Evolutionary conservation across 2,113 vertebrate genomes (phyloP), one percentile per base, ranked within the genome.

Genomic region (Lophotis ruficrista): DNA sequence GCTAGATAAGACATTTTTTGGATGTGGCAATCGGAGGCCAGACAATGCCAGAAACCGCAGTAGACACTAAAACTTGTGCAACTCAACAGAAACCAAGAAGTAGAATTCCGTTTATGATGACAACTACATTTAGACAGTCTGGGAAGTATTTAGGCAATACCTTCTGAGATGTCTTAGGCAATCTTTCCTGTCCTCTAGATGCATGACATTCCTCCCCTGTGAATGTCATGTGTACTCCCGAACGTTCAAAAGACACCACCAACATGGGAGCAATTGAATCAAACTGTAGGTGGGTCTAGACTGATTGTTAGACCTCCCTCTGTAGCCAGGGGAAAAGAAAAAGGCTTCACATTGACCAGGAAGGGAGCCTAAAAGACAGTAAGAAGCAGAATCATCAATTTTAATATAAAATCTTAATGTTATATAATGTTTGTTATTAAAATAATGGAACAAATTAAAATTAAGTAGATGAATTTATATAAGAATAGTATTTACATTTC

Each of bases 211-310:
- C 41, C 14, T 43, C 14, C 41, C 13, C 30, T 13, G 38, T 70
- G 64, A 45, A 58, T 65, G 10, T 10, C 11, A 6, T 14, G 7
- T 53, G n/a, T 35, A 51, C 12, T 53, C 4, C 33, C 28, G 48
- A 13, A 23, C 18, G 38, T 61, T 47, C 37, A 53, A 25, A 72
- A 62, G 30, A 5, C 54, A 41, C 13, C 18, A 58, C 8, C 14
- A n/a, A 47, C 0, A 0, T 37, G 54, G 19, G 25, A 27, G 31
- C 8, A 12, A 6, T 1, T 69, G 43, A 79, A 57, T 73, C 18
- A 35, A 45, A 31, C 19, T 77, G 24, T 37, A 53, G 4, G 28
- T 33, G 23, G 14, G 38, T 73, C 24, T 50, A 19, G 43, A 16
- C 9, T 68, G 68, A 5, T 47, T 64, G 8, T 24, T 75, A 37